Conservation (phyloP, 2,888 invertebrate species). For the Pomacea canaliculata region DNA sequence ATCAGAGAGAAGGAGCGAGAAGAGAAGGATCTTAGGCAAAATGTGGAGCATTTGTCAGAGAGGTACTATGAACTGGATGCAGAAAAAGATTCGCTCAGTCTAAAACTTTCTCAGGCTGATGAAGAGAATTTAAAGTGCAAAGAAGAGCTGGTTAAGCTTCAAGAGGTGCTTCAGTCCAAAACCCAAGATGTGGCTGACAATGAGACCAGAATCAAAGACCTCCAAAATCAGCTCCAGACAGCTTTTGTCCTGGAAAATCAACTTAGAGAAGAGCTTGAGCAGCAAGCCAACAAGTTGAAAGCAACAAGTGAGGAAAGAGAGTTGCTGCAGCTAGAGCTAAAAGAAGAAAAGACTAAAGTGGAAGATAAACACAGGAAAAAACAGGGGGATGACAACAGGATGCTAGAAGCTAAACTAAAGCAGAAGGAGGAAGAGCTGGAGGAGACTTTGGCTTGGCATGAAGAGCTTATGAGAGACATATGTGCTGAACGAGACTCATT, state of each 20-base stretch:
- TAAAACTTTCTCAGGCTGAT: constrained; percentile 1
- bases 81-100: neutral
- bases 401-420: constrained; percentile 3
- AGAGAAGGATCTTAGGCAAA: constrained; percentile 13
- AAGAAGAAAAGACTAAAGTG: constrained; percentile 10
- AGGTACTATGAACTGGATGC: constrained; percentile 7
- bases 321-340: constrained; percentile 6
- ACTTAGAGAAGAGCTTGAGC: constrained; percentile 25
- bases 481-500: neutral
- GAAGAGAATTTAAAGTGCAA: neutral
- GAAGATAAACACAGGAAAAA: constrained; percentile 5
- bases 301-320: constrained; percentile 6
- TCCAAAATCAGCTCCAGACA: constrained; percentile 17
- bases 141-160: neutral
- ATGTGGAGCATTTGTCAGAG: constrained; percentile 3
- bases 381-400: constrained; percentile 11
- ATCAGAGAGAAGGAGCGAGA: constrained; percentile 5
- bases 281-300: constrained; percentile 2
- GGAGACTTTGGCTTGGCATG: constrained; percentile 29
- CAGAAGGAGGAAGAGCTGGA: constrained; percentile 29
- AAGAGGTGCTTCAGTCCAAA: constrained; percentile 8
- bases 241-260: neutral
- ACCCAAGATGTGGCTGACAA: neutral
- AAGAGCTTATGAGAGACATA: constrained; percentile 8
- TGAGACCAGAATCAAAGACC: neutral